These are phyloP conservation scores for Eumerus sabulonum DNA, from an alignment of 2,888 invertebrate species.

Conservation along the genomic window DNA sequence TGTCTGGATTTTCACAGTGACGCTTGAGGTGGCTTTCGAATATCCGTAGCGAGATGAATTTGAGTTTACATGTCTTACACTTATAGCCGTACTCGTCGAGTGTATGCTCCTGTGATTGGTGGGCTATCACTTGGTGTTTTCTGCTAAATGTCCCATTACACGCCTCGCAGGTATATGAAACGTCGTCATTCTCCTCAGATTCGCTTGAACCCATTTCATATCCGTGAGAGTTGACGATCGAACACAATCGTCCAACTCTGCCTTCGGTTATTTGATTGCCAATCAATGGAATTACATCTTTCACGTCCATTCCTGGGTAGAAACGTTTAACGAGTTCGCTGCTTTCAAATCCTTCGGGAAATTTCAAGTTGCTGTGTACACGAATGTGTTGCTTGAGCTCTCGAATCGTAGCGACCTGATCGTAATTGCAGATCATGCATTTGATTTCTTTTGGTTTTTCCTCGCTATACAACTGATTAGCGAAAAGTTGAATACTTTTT, in stretches of 20 bases:
- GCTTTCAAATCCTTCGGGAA: conserved; percentile 62
- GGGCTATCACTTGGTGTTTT: conserved; percentile 73
- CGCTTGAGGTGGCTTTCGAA: conserved; percentile 80
- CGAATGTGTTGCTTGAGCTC: conserved; percentile 73
- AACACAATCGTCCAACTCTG: conserved; percentile 72
- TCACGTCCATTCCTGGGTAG: conserved; percentile 65
- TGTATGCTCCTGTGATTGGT: conserved; percentile 74
- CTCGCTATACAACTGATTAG: conserved; percentile 73
- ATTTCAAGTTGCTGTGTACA: conserved; percentile 69
- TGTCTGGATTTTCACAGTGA: conserved; percentile 75
- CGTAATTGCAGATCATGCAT: conserved; percentile 75
- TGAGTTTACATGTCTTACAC: conserved; percentile 80
- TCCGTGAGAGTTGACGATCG: conserved; percentile 74
- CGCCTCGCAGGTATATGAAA: conserved; percentile 72
- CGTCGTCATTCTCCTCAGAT: conserved; percentile 73
- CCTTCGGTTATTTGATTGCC: conserved; percentile 70
- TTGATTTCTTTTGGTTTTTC: conserved; percentile 71
- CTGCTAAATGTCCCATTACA: conserved; percentile 73
- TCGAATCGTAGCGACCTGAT: conserved; percentile 70
- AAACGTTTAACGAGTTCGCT: conserved; percentile 71
- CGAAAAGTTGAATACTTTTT: conserved; percentile 46
- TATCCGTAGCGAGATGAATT: conserved; percentile 80
- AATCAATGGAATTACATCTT: conserved; percentile 70
- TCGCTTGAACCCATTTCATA: conserved; percentile 77
- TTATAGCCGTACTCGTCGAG: conserved; percentile 79